Evolutionary conservation across 2,113 vertebrate genomes (phyloP).

Genomic region (Steatornis caripensis): DNA sequence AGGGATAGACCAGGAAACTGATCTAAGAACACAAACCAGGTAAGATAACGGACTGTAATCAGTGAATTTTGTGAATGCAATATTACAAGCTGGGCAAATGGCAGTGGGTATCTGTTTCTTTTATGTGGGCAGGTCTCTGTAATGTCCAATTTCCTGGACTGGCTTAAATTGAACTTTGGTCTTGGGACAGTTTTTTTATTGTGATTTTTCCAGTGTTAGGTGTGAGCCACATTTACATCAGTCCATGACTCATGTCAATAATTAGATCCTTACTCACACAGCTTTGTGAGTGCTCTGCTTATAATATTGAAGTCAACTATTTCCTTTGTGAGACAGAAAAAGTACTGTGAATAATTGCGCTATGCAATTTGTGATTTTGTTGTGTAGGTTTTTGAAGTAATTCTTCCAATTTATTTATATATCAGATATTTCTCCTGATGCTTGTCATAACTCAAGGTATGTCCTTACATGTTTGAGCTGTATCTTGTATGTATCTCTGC

Average conservation of each 20-base stretch:
- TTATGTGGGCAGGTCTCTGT: neutral
- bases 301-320: neutral
- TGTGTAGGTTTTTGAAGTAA: neutral
- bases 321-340: neutral
- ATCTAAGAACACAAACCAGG: neutral
- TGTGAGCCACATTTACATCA: neutral
- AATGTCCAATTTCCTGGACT: neutral
- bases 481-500: neutral
- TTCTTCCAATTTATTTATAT: neutral
- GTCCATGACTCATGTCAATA: neutral
- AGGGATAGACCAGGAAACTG: rapidly evolving
- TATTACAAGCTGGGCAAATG: neutral
- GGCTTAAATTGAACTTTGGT: neutral
- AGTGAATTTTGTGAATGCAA: neutral
- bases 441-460: neutral
- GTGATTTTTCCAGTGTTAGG: neutral
- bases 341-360: neutral
- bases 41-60: neutral
- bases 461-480: neutral
- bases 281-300: neutral
- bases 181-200: neutral
- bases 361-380: neutral
- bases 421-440: neutral
- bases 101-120: neutral
- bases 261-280: neutral